Conservation (phyloP, 2,888 invertebrate genomes). For the Allophyes oxyacanthae region DNA sequence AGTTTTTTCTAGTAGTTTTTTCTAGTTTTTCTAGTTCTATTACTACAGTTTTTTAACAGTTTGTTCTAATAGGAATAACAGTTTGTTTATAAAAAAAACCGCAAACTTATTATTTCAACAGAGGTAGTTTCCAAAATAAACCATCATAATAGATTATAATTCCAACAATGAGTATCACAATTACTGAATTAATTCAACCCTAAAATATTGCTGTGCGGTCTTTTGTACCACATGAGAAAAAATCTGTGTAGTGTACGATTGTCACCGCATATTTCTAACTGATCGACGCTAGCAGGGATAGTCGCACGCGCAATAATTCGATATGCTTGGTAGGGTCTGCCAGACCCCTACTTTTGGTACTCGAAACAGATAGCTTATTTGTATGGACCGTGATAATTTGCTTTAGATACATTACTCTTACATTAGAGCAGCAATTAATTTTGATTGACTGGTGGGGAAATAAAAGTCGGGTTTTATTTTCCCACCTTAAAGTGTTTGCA, state of each 20-base stretch:
- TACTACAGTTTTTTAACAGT: too few species aligned
- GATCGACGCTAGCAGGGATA: constrained; percentile 40
- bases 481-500: too few species aligned
- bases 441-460: constrained; percentile 1
- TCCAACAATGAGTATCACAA: constrained; percentile 44
- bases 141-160: constrained; percentile 33
- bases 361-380: constrained; percentile 22
- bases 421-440: constrained; percentile 6
- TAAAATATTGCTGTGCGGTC: constrained; percentile 54
- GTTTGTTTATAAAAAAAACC: neutral
- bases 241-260: constrained; percentile 69
- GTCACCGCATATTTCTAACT: constrained; percentile 76
- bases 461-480: neutral
- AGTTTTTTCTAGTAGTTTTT: too few species aligned
- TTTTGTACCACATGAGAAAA: constrained; percentile 64
- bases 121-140: constrained; percentile 34
- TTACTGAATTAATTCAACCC: constrained; percentile 68
- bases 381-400: constrained; percentile 20
- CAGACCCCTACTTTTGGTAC: constrained; percentile 48
- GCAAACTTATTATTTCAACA: neutral
- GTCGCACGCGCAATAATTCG: constrained; percentile 73
- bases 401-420: constrained; percentile 14
- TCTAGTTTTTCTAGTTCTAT: too few species aligned
- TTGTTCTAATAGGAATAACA: too few species aligned
- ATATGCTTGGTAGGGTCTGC: constrained; percentile 65